A percentile compares a stretch with the other conserved stretches of the same genome.
phyloP scores from a whole-genome alignment of 2,888 invertebrate species.

The Cordilura impudica region DNA sequence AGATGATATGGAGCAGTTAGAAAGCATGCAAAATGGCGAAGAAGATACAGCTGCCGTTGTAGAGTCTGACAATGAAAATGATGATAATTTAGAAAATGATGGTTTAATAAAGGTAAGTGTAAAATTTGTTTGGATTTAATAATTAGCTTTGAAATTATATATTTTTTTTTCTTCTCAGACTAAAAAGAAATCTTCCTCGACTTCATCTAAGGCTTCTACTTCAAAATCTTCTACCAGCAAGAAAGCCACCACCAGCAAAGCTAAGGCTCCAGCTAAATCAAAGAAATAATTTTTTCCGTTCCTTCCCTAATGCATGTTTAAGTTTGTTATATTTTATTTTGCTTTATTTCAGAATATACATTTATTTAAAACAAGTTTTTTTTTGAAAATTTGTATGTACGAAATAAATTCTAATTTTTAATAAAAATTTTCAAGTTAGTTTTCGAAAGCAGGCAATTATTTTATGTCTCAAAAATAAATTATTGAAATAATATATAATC shows the following conservation, averaged over 20 bases:
- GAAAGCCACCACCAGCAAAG: slow-evolving; percentile 62
- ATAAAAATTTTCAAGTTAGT: too few relatives aligned
- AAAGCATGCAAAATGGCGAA: slow-evolving; percentile 75
- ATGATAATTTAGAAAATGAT: slow-evolving; percentile 83
- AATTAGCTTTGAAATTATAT: background rate
- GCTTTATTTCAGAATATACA: slow-evolving; percentile 31
- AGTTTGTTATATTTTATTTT: slow-evolving; percentile 39
- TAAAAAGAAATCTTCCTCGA: slow-evolving; percentile 69
- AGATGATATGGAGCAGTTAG: slow-evolving; percentile 77
- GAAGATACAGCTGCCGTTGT: slow-evolving; percentile 73
- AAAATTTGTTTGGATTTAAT: too few relatives aligned
- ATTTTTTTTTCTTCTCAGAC: slow-evolving; percentile 61
- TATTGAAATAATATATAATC: too few relatives aligned
- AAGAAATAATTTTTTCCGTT: slow-evolving; percentile 67
- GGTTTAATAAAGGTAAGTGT: slow-evolving; percentile 84
- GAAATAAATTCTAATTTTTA: background rate
- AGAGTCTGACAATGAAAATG: slow-evolving; percentile 75
- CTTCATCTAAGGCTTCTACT: slow-evolving; percentile 64
- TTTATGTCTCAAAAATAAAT: too few relatives aligned
- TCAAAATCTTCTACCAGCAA: slow-evolving; percentile 64
- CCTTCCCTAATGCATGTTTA: slow-evolving; percentile 33
- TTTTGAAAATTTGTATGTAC: background rate
- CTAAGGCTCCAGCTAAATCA: slow-evolving; percentile 65
- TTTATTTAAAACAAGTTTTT: slow-evolving; percentile 15
- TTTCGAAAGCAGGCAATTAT: too few relatives aligned